Conservation (phyloP, 2,888 invertebrate species). For the Neoaliturus tenellus region DNA sequence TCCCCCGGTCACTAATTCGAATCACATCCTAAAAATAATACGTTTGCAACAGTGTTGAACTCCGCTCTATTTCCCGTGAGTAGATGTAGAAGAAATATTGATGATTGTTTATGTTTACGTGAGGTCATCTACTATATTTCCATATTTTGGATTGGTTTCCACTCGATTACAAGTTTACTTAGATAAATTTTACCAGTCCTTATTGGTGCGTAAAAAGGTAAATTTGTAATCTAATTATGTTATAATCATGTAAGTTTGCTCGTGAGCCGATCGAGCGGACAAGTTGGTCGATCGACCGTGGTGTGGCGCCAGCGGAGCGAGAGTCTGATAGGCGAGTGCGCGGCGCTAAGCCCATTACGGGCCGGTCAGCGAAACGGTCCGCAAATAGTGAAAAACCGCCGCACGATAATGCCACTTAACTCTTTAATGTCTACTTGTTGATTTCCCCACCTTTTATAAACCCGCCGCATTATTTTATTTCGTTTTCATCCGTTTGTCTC, state of each 20-base stretch:
- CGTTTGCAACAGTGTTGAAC: no score
- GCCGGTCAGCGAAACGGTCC: neutral
- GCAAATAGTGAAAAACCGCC: constrained; percentile 20
- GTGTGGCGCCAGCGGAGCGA: neutral
- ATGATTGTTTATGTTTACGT: no score
- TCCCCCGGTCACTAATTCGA: no score
- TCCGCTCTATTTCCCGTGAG: no score
- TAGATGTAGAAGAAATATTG: no score
- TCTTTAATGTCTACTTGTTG: constrained; percentile 47
- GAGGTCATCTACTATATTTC: no score
- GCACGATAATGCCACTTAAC: constrained; percentile 34
- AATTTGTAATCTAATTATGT: no score
- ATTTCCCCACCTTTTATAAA: neutral
- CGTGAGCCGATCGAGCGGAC: neutral
- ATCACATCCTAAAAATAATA: no score
- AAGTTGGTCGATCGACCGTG: neutral
- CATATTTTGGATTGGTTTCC: no score
- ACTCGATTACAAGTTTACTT: no score
- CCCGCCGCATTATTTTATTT: constrained; percentile 23
- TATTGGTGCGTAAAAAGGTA: no score
- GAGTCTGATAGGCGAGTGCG: neutral
- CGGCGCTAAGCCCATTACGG: constrained; percentile 1
- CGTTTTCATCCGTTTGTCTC: constrained; percentile 1
- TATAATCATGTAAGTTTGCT: neutral
- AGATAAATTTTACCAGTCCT: no score